Base-by-base conservation (phyloP, 2,888 invertebrate species). In the Axea sp. region DNA sequence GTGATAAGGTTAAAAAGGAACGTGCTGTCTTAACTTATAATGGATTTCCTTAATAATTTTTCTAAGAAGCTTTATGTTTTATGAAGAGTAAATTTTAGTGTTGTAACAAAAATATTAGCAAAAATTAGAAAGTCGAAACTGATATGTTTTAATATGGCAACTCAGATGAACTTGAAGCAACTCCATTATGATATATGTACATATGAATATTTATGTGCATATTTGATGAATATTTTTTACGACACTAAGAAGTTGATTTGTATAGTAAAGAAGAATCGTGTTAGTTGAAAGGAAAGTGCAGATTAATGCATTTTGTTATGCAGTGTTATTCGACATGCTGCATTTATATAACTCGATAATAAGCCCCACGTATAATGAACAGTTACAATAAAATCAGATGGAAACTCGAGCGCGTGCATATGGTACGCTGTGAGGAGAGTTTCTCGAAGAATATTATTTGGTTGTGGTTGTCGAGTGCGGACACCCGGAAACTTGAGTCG, bases 401-500 rank as follows among this genome's bases (percentile, higher is more conserved):
- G 67, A 73, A 73, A 68, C 49, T 62, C 62, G 73, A 73, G 68
- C 73, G 57, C 57, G 57, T 68, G 68, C 73, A 73, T 68, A 73
- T 68, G 73, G 68, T 73, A 28, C 49, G 14, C 11, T n/a, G 35
- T 8, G 43, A 24, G 43, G 7, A 43, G 49, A 30, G 37, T 15
- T 53, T 31, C 60, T 60, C 60, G 47, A 62, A 68, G 73, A 60
- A 68, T 67, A 47, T 53, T 62, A 57, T 73, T 69, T 53, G 60
- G 65, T 49, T 68, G 74, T 75, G 77, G 72, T 74, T 53, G 62
- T 69, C 41, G 67, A 71, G 67, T 51, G 72, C 75, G 77, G 75
- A 73, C 75, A 71, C 62, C 73, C 51, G 45, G 53, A 74, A 76
- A 49, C 72, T 39, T 37, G 73, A 76, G 65, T 35, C 43, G 73